These are phyloP conservation scores for Ophthalmolycus amberensis DNA, from an alignment of 2,113 vertebrate species.

Conservation along the genomic window DNA sequence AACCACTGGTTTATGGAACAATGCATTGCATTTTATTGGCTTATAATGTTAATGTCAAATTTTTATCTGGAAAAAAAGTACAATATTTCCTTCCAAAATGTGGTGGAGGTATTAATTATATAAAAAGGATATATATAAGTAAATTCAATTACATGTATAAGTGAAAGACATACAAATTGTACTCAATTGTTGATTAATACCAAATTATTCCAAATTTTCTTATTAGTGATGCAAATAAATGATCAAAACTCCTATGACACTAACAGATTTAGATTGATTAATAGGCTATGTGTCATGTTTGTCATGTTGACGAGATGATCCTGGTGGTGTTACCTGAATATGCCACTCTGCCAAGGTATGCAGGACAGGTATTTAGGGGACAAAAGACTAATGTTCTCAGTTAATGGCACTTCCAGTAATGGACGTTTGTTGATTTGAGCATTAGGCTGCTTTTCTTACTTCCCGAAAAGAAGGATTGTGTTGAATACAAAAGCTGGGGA, in stretches of 20 bases:
- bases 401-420: conserved; percentile 38
- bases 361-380: conserved; percentile 41
- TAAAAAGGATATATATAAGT: neutral
- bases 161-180: neutral
- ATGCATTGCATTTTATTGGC: neutral
- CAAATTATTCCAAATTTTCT: too few relatives aligned
- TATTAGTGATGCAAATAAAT: neutral
- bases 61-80: neutral
- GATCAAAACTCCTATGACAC: neutral
- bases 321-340: conserved; percentile 24
- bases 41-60: neutral
- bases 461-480: conserved; percentile 31
- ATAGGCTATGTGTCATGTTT: neutral
- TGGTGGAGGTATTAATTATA: neutral
- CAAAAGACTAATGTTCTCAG: conserved; percentile 43
- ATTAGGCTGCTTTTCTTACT: conserved; percentile 35
- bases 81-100: neutral
- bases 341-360: conserved; percentile 30
- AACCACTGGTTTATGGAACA: neutral
- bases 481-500: conserved; percentile 16
- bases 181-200: too few relatives aligned
- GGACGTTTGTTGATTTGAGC: conserved; percentile 38
- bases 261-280: neutral
- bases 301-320: neutral
- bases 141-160: neutral